phyloP scores from a whole-genome alignment of 2,113 vertebrate genomes.

The Ranitomeya imitator region DNA sequence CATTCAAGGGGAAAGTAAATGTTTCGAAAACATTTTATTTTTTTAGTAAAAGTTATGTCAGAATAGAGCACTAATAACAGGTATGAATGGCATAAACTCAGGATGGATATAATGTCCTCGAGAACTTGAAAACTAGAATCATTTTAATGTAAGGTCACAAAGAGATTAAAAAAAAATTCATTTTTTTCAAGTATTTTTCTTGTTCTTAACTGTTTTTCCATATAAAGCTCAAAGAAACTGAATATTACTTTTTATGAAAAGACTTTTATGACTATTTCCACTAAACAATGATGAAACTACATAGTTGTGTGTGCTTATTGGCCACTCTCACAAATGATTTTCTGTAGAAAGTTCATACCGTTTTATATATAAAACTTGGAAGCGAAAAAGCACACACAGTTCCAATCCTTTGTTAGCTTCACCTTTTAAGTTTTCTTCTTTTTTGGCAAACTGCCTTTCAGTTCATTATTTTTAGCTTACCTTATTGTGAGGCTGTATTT shows the following conservation, averaged over 20 bases:
- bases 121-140: background rate
- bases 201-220: background rate
- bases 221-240: background rate
- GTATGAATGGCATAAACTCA: background rate
- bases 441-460: conserved; percentile 33
- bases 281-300: conserved; percentile 32
- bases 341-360: conserved; percentile 4
- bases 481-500: conserved; percentile 5
- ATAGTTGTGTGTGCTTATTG: conserved; percentile 15
- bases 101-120: background rate
- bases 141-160: background rate
- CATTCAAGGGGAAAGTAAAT: too few species aligned
- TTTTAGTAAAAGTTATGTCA: background rate
- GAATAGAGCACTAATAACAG: background rate
- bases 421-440: background rate
- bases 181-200: background rate
- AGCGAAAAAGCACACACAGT: conserved; percentile 12
- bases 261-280: conserved; percentile 21
- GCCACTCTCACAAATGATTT: background rate
- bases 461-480: conserved; percentile 34
- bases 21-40: background rate
- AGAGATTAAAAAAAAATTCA: conserved; percentile 1
- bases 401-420: conserved; percentile 18
- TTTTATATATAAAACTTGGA: conserved; percentile 5
- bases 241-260: background rate